Base-by-base conservation (phyloP, 2,113 vertebrate species). In the Cervus canadensis region DNA sequence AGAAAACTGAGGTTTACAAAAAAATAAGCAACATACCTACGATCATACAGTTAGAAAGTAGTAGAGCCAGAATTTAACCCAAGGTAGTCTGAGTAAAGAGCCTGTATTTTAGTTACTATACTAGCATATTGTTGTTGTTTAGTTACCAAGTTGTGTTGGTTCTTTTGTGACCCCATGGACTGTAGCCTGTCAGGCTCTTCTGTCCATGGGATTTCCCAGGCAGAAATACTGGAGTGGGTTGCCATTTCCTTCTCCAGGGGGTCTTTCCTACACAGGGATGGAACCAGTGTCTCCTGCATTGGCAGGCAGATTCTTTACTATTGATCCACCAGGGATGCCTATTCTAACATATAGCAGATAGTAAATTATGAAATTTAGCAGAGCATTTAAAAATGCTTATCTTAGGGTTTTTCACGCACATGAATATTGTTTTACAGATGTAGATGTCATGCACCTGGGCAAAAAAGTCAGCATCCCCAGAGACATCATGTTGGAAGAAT, bases 401-500 rank as follows among this genome's bases (percentile, higher is more conserved):
- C 28, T 84, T 82, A 17, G 17, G 17, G 13, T 96, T 81, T 74
- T 93, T 96, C 43, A 82, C 3, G 4, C 8, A 50, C 13, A 13
- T 54, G 21, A 36, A 50, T 95, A 6, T 74, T 67, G 23, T 95
- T 90, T 98, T 98, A 48, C 98, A 99, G 99, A 98, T 90, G 97
- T 98, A 74, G 91, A 98, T 50, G 98, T 98, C 90, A 98, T 99
- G 97, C 99, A 99, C 97, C 99, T 99, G 84, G 99, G 99, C 14
- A 99, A 99, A 98, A 99, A 99, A 97, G 98, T 99, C 97, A 99
- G 99, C 92, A 98, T 98, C 0, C 99, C 99, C 43, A 99, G 99
- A 97, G 99, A 99, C 93, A 99, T 99, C 98, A 99, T 99, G 99
- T 98, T 99, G 97, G 99, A 99, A 83, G 99, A 99, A 96, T 95